phyloP scores from a whole-genome alignment of 2,888 invertebrate genomes.

The Zygaena filipendulae region DNA sequence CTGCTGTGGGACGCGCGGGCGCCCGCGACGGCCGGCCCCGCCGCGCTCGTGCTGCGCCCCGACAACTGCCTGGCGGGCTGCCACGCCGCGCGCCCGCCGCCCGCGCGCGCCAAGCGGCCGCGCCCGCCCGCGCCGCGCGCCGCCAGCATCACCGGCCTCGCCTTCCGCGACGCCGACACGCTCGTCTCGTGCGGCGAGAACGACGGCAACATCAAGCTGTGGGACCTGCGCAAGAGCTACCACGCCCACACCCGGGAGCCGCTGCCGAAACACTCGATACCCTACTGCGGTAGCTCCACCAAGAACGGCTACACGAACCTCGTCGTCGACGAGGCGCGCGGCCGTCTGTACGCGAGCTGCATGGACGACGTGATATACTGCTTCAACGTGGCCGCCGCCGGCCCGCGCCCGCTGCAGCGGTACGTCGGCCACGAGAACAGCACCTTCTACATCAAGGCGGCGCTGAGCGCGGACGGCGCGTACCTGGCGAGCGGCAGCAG shows the following conservation, averaged over 20 bases:
- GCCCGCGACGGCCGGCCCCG: slow-evolving; percentile 34
- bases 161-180: slow-evolving; percentile 82
- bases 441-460: slow-evolving; percentile 87
- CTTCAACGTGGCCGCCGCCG: slow-evolving; percentile 80
- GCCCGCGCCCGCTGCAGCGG: slow-evolving; percentile 71
- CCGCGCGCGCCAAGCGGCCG: slow-evolving; percentile 57
- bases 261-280: slow-evolving; percentile 75
- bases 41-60: slow-evolving; percentile 61
- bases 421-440: slow-evolving; percentile 81
- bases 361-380: slow-evolving; percentile 89
- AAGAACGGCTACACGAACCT: slow-evolving; percentile 82
- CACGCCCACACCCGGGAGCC: slow-evolving; percentile 75
- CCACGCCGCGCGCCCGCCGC: slow-evolving; percentile 68
- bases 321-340: slow-evolving; percentile 74
- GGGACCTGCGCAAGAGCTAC: slow-evolving; percentile 89
- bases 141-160: slow-evolving; percentile 84
- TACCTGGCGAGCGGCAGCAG: slow-evolving; percentile 91
- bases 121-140: slow-evolving; percentile 63
- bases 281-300: slow-evolving; percentile 78
- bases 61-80: slow-evolving; percentile 79
- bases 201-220: slow-evolving; percentile 87
- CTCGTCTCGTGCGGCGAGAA: slow-evolving; percentile 88
- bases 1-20: slow-evolving; percentile 82
- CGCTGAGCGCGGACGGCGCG: slow-evolving; percentile 81
- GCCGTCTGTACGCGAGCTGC: slow-evolving; percentile 85